phyloP scores from a whole-genome alignment of 2,797 vertebrate species.

The Lagocephalus sceleratus region DNA sequence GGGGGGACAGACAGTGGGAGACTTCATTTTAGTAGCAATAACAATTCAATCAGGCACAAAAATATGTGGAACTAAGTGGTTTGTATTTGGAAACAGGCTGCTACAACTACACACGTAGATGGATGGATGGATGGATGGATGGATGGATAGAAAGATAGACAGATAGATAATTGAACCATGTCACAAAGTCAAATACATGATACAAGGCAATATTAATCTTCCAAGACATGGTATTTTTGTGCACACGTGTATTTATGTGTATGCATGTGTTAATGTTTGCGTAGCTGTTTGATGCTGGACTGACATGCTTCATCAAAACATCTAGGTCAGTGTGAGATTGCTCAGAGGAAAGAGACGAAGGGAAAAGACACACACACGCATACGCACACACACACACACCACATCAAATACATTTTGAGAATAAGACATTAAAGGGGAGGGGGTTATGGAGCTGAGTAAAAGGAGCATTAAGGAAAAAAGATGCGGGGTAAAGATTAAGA shows the following conservation, averaged over 20 bases:
- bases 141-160: conserved; percentile 1
- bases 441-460: conserved; percentile 30
- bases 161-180: conserved; percentile 42
- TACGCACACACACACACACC: no score
- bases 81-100: conserved; percentile 64
- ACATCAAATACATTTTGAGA: conserved; percentile 43
- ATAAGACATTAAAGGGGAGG: conserved; percentile 35
- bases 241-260: conserved; percentile 8
- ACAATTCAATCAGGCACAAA: conserved; percentile 69
- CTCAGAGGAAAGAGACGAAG: conserved; percentile 3
- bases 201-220: conserved; percentile 48
- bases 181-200: conserved; percentile 48
- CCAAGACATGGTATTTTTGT: conserved; percentile 34
- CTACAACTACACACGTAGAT: conserved; percentile 23
- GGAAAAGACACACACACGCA: neutral
- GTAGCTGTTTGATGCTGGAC: conserved; percentile 35
- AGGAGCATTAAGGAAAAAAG: conserved; percentile 37
- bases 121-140: neutral
- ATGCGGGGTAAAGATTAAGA: conserved; percentile 49
- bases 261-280: neutral
- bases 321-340: conserved; percentile 67
- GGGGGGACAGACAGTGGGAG: neutral
- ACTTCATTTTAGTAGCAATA: conserved; percentile 64
- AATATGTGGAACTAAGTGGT: conserved; percentile 71
- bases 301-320: conserved; percentile 68